phyloP scores from a whole-genome alignment of 2,797 vertebrate species.

The Echeneis naucrates region DNA sequence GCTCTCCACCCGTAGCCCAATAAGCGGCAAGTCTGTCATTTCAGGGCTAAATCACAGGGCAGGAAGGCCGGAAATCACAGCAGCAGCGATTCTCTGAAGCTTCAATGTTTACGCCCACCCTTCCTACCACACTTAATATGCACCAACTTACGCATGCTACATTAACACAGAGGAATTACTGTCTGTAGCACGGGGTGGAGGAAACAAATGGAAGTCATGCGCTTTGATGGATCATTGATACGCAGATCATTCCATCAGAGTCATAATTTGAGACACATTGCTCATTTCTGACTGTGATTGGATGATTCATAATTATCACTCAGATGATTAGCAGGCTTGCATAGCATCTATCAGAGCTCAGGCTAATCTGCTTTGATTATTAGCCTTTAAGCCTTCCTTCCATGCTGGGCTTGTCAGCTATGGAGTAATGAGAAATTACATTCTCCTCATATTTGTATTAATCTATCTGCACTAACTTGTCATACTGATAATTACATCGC shows the following conservation, averaged over 20 bases:
- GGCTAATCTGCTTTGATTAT: conserved; percentile 83
- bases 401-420: conserved; percentile 68
- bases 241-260: conserved; percentile 66
- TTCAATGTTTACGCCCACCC: conserved; percentile 57
- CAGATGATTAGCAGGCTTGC: conserved; percentile 71
- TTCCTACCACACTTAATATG: conserved; percentile 65
- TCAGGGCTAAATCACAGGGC: conserved; percentile 82
- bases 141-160: conserved; percentile 49
- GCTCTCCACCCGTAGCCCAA: conserved; percentile 75
- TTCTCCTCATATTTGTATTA: conserved; percentile 71
- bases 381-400: conserved; percentile 78
- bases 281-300: conserved; percentile 69
- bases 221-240: conserved; percentile 58
- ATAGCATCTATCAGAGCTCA: conserved; percentile 69
- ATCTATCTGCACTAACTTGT: conserved; percentile 74
- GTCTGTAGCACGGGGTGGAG: conserved; percentile 43
- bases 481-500: conserved; percentile 72
- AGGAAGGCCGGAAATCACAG: conserved; percentile 72
- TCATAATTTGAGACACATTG: conserved; percentile 62
- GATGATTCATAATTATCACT: conserved; percentile 79
- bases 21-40: conserved; percentile 82
- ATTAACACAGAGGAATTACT: conserved; percentile 67
- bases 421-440: conserved; percentile 71
- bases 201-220: conserved; percentile 62
- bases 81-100: conserved; percentile 65